phyloP scores from a whole-genome alignment of 2,797 vertebrate genomes.

The Hippopotamyrus pictus region DNA sequence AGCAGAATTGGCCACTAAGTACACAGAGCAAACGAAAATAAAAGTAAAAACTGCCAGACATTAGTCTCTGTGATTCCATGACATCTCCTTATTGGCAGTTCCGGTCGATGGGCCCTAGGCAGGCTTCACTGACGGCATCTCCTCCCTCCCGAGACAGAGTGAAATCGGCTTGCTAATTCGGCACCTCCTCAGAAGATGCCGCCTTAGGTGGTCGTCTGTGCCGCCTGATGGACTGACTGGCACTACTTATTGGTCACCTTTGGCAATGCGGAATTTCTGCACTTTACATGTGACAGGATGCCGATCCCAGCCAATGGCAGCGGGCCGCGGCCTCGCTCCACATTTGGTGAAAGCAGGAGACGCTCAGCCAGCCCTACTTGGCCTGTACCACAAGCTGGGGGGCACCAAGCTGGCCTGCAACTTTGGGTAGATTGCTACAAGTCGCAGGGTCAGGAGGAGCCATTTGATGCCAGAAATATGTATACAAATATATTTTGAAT shows the following conservation, averaged over 20 bases:
- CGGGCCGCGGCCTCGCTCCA: background rate
- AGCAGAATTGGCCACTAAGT: background rate
- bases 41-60: background rate
- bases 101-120: background rate
- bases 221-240: background rate
- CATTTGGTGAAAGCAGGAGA: background rate
- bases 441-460: background rate
- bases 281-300: background rate
- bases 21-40: background rate
- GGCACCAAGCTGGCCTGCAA: background rate
- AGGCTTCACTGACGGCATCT: background rate
- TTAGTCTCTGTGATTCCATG: background rate
- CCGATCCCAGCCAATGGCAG: background rate
- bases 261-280: background rate
- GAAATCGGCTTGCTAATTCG: background rate
- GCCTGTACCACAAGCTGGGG: background rate
- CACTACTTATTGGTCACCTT: background rate
- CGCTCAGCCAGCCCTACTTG: background rate
- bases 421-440: background rate
- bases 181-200: background rate
- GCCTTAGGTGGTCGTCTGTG: background rate
- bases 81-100: background rate
- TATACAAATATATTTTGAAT: background rate
- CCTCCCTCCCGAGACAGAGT: background rate
- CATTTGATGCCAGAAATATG: background rate